Conservation (phyloP, 2,797 vertebrate genomes). For the Artibeus jamaicensis region DNA sequence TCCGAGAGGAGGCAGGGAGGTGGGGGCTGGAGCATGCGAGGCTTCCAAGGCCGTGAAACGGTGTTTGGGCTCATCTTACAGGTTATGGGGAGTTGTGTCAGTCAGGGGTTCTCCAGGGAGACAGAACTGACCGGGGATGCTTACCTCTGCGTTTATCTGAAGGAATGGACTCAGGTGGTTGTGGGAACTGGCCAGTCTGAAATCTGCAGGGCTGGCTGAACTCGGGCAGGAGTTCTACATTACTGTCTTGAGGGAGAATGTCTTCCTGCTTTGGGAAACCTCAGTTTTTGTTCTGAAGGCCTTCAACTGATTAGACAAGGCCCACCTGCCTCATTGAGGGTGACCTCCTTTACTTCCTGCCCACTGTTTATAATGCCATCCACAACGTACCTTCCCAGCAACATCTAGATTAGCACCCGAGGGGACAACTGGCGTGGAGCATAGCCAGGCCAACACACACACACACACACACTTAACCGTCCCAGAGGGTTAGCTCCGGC, state of each 20-base stretch:
- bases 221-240: not conserved
- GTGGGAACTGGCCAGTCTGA: not conserved
- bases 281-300: not conserved
- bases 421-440: fast-evolving
- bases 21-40: not conserved
- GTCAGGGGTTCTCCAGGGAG: not conserved
- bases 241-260: not conserved
- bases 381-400: not conserved
- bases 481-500: not conserved
- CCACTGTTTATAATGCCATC: not conserved
- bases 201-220: not conserved
- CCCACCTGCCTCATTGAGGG: not conserved
- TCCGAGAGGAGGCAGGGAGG: not conserved
- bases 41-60: not conserved
- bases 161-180: not conserved
- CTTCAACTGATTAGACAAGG: not conserved
- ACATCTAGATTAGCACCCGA: not conserved
- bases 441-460: not conserved
- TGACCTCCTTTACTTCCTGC: not conserved
- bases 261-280: not conserved
- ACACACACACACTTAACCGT: too few species aligned
- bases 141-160: not conserved
- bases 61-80: not conserved
- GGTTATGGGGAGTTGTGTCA: not conserved
- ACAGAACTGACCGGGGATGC: not conserved